Evolutionary conservation across 2,888 invertebrate species (phyloP), one percentile per base, ranked within the genome.

Genomic region (Chironomus tentans): DNA sequence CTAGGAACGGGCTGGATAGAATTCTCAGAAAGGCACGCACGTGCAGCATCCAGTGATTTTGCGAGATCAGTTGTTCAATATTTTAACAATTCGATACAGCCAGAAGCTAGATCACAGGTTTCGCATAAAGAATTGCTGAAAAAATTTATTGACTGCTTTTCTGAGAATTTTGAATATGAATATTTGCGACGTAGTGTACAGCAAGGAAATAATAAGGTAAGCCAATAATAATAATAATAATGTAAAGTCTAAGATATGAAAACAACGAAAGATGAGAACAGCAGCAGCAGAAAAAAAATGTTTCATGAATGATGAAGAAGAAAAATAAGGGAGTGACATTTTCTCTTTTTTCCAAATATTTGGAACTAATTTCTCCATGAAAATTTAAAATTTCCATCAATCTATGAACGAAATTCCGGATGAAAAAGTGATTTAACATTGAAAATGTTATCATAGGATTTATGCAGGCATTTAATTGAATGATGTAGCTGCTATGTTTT

Each of bases 1-100:
- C 15, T 46, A 2, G 74, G 74, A 13, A 74, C 88, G 82, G 88
- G 88, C 83, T 94, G 93, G 93, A 87, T 89, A 81, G 92, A 93
- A 83, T 92, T 93, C 83, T 93, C 93, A 85, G 93, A 94, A 84
- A 90, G 93, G 82, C 94, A 95, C 85, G 94, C 94, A 77, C 89
- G 90, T 81, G 88, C 90, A 77, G 92, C 94, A 77, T 94, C 94
- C 77, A 91, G 92, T 81, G 94, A 94, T 85, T 95, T 96, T 84
- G 93, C 94, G 80, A 92, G 92, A 84, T 92, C 92, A 80, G 94
- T 94, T 84, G 87, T 92, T 79, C 90, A 90, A 79, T 94, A 90
- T 81, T 88, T 93, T 78, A 90, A 90, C 79, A 87, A 89, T 70
- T 90, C 90, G 81, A 83, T 90, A 78, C 87, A 88, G 47, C 92